Base-by-base conservation (phyloP, 2,113 vertebrate genomes). In the Platycercus adscitus region DNA sequence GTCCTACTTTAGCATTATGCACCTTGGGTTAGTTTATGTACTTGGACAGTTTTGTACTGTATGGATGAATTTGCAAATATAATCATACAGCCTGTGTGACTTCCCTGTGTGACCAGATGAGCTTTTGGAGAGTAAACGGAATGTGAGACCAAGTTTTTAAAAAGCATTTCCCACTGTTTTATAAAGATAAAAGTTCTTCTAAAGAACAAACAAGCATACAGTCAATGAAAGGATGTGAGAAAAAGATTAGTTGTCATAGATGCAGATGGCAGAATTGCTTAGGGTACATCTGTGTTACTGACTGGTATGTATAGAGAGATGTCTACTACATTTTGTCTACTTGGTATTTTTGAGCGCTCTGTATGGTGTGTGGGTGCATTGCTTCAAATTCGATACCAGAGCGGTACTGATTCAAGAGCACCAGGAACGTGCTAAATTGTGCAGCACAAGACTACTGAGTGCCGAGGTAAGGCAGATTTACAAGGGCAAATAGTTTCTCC, bases 241-340 rank as follows among this genome's bases (percentile, higher is more conserved):
- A 72, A 81, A 80, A 72, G n/a, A 43, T 39, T 58, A 53, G 4
- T 52, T 64, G 33, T 18, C 25, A 47, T 47, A 56, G 69, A 70
- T 58, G 17, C 33, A 37, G 46, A 39, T 25, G 75, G 13, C 35
- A 75, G 33, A 69, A 55, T 24, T 46, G 47, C 24, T 69, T 75
- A 35, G 17, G 9, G 17, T 52, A 12, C 1, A 0, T 39, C 28
- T 64, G 13, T 5, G 1, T 64, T 68, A 43, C 28, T 63, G 46
- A 29, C n/a, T 71, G 20, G 11, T 44, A 64, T 11, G 6, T 49
- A 7, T 20, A 64, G 14, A 63, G 12, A 43, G 43, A 53, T 11
- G 33, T 4, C 60, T 52, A 35, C 35, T 61, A 33, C 19, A 13
- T 44, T 87, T 56, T 69, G 18, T 43, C 31, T 17, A 10, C 1